These are phyloP conservation scores for Arion vulgaris DNA, from an alignment of 1,140 invertebrate genomes.

Conservation along the genomic window DNA sequence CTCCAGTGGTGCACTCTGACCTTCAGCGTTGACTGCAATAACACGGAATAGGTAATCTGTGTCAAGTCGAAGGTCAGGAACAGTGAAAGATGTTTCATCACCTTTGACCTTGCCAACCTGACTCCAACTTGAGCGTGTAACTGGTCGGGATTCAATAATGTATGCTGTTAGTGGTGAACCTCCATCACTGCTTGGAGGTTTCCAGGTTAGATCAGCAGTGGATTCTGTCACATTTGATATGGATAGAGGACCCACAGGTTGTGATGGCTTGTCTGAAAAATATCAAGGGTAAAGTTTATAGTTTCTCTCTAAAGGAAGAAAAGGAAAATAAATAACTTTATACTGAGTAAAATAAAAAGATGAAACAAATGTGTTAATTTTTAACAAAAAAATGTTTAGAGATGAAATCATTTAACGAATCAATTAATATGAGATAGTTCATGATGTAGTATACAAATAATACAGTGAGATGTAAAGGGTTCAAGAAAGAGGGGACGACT, in stretches of 20 bases:
- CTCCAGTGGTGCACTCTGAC: constrained; percentile 89
- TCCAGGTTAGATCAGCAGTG: constrained; percentile 91
- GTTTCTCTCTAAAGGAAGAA: too few species aligned
- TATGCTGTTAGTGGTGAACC: constrained; percentile 95
- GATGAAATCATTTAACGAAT: too few species aligned
- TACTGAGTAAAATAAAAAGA: too few species aligned
- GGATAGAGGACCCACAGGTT: constrained; percentile 81
- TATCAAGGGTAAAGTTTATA: neutral
- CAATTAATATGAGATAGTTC: too few species aligned
- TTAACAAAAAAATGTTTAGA: too few species aligned
- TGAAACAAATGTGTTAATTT: too few species aligned
- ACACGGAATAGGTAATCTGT: constrained; percentile 93
- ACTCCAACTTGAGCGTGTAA: constrained; percentile 84
- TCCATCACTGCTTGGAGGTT: constrained; percentile 93
- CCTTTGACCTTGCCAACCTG: constrained; percentile 76
- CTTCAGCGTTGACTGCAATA: constrained; percentile 94
- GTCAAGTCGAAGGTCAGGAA: constrained; percentile 90
- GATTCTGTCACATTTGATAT: constrained; percentile 96
- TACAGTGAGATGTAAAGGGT: too few species aligned
- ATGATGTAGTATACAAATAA: too few species aligned
- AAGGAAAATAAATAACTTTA: too few species aligned
- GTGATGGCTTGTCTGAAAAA: constrained; percentile 59
- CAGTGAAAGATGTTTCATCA: constrained; percentile 78
- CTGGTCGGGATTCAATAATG: constrained; percentile 90
- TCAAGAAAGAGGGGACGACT: too few species aligned